These are phyloP conservation scores for Ophiothrix spiculata DNA, from an alignment of 35 echinoderm and acorn worm genomes.

Conservation along the genomic window DNA sequence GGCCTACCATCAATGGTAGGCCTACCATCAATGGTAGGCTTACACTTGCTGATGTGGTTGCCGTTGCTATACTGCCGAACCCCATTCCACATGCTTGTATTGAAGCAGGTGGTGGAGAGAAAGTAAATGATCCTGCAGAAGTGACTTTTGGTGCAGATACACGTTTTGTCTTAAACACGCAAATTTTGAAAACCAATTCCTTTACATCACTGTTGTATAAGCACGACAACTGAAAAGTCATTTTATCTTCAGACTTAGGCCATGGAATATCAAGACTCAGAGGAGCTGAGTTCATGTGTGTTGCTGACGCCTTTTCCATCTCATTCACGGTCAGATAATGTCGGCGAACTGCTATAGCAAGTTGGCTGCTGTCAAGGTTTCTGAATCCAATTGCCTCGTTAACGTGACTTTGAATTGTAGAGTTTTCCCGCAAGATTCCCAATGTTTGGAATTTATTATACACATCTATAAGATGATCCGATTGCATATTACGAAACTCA, in stretches of 20 bases:
- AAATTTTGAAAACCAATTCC: neutral
- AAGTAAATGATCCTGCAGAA: neutral
- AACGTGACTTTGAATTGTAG: neutral
- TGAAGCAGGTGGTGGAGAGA: neutral
- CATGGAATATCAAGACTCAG: neutral
- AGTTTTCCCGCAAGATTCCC: neutral
- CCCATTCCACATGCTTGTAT: neutral
- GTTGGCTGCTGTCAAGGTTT: no score
- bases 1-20: no score
- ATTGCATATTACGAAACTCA: neutral
- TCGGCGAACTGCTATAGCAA: no score
- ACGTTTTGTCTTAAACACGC: neutral
- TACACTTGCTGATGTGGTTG: no score
- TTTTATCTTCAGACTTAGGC: neutral
- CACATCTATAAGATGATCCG: neutral
- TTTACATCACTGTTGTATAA: neutral
- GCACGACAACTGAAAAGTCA: neutral
- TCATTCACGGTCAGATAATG: neutral
- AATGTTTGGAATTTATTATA: neutral
- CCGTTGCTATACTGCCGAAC: no score
- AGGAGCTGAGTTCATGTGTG: neutral
- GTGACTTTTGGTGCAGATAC: neutral
- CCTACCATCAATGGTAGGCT: no score
- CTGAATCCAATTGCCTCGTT: neutral
- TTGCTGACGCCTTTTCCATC: neutral